phyloP scores from a whole-genome alignment of 2,888 invertebrate species.

The Lasioglossum calceatum region DNA sequence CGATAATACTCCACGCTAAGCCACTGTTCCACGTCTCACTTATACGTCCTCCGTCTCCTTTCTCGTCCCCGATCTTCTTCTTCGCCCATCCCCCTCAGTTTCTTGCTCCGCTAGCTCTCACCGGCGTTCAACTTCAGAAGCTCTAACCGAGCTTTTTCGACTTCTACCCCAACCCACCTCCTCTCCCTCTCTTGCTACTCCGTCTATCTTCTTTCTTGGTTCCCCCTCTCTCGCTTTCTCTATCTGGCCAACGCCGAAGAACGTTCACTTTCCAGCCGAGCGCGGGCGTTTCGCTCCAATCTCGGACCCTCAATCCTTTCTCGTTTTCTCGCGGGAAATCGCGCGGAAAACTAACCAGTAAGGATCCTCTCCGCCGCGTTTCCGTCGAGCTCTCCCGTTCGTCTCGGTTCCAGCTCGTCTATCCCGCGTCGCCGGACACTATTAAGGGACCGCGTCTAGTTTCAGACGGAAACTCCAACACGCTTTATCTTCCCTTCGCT shows the following conservation, averaged over 20 bases:
- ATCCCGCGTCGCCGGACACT: conserved; percentile 56
- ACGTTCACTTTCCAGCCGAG: conserved; percentile 63
- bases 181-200: conserved; percentile 38
- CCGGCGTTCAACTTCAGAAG: conserved; percentile 71
- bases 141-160: conserved; percentile 73
- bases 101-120: conserved; percentile 43
- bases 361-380: conserved; percentile 72
- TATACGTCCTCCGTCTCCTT: conserved; percentile 60
- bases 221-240: conserved; percentile 38
- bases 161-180: conserved; percentile 71
- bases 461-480: conserved; percentile 30
- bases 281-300: conserved; percentile 71
- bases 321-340: conserved; percentile 80
- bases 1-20: conserved; percentile 80
- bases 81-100: conserved; percentile 32
- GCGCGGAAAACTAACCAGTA: conserved; percentile 81
- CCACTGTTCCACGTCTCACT: conserved; percentile 73
- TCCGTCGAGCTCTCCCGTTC: conserved; percentile 37
- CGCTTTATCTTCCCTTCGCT: conserved; percentile 43
- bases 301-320: conserved; percentile 78
- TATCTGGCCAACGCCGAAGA: conserved; percentile 27
- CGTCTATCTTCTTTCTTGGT: conserved; percentile 32
- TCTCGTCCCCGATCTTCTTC: conserved; percentile 35
- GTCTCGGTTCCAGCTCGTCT: conserved; percentile 49
- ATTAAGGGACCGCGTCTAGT: conserved; percentile 50